A percentile compares a stretch with the other conserved stretches of the same genome.
phyloP scores from a whole-genome alignment of 1,140 invertebrate species.

The Dendroctonus ponderosae region DNA sequence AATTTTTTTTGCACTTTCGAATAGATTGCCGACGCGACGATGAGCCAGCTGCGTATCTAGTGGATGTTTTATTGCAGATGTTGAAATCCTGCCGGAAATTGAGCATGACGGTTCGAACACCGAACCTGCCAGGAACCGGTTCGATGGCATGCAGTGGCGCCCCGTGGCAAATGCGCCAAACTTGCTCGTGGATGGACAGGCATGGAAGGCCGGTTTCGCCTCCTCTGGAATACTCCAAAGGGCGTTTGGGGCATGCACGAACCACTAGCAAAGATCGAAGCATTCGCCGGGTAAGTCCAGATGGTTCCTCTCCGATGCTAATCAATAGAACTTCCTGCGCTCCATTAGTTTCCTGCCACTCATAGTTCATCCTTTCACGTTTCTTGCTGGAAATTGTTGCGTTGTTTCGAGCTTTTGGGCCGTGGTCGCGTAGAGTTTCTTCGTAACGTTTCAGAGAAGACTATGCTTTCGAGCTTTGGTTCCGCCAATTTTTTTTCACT shows the following conservation, averaged over 20 bases:
- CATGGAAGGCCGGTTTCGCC: constrained; percentile 84
- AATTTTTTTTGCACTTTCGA: too few species aligned
- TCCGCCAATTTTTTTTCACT: too few species aligned
- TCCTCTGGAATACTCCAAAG: constrained; percentile 63
- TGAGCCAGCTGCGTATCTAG: too few species aligned
- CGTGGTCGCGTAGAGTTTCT: too few species aligned
- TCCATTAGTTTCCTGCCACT: constrained; percentile 4
- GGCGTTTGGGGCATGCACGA: constrained; percentile 52
- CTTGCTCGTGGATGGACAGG: constrained; percentile 89
- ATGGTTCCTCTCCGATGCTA: neutral
- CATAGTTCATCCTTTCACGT: too few species aligned
- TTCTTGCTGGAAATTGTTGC: too few species aligned
- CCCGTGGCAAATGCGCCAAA: constrained; percentile 68
- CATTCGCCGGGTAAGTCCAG: constrained; percentile 55
- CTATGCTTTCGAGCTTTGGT: too few species aligned
- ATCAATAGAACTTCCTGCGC: constrained; percentile 7
- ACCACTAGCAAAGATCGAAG: constrained; percentile 60
- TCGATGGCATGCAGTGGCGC: constrained; percentile 53
- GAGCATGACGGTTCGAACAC: constrained; percentile 81
- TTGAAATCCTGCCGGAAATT: constrained; percentile 81
- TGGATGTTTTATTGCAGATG: constrained; percentile 63
- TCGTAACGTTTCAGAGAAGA: too few species aligned
- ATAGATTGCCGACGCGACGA: neutral
- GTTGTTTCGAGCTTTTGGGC: too few species aligned
- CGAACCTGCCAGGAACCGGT: constrained; percentile 54